Evolutionary conservation across 1,140 invertebrate species (phyloP), one percentile per base, ranked within the genome.

Genomic region (Coenobita brevimanus): DNA sequence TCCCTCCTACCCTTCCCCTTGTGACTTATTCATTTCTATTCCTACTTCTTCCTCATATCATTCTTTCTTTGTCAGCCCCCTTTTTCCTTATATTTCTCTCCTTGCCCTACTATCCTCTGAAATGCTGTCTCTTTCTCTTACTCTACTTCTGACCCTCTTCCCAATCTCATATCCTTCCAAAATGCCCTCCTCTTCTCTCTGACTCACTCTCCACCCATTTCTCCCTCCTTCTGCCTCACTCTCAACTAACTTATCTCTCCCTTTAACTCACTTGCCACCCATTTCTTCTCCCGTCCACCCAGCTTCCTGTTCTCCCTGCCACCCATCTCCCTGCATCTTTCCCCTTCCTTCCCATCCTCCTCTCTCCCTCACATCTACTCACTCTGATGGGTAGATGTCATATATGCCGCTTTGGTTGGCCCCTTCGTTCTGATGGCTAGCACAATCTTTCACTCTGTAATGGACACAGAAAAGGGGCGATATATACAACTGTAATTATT

Each of bases 341-440:
- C 8, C 50, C 50, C 8, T 54, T n/a, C 21, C 8, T 54, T 8
- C 4, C 21, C 4, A 21, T 62, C 50, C 21, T 10, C 8, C 17
- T 21, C 27, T 24, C 17, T 24, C 17, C 8, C n/a, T 6, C 27
- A 64, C 62, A 13, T 27, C n/a, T 21, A 83, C 81, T 83, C 24
- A 83, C 81, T 83, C 64, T 21, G 69, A 73, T 1, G 81, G 81
- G 46, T 54, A 83, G 43, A 83, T 83, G 13, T 83, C 81, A 57
- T 83, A 83, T 8, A 83, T 50, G 1, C 81, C 81, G 33, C 67
- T 83, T 67, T 83, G 33, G 8, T 64, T 83, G 1, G 67, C 64
- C 15, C 81, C 81, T 36, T 83, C 67, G n/a, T n/a, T 83, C 81
- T 83, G 81, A 43, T 83, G 81, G 10, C 81, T 64, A 0, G 81